Percentiles rank a stretch among this genome's conserved stretches.
Evolutionary conservation across 2,888 invertebrate species (phyloP).

Genomic region (Trachelus stipa): DNA sequence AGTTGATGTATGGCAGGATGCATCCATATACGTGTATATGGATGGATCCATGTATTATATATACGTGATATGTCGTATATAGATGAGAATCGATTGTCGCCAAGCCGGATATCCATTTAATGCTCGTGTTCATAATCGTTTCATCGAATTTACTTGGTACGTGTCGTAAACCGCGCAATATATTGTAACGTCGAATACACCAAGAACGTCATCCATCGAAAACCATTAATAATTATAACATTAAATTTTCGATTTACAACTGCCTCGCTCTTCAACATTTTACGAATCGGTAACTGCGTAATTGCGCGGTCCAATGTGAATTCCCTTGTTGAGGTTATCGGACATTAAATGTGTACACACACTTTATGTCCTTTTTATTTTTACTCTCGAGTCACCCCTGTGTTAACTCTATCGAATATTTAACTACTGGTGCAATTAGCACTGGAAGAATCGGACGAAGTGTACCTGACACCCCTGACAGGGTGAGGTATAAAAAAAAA

Average conservation of each 20-base stretch:
- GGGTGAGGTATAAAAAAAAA: neutral
- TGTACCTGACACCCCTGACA: neutral
- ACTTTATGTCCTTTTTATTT: neutral
- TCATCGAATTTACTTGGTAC: neutral
- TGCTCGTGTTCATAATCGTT: slow-evolving; percentile 10
- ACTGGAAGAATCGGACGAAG: neutral
- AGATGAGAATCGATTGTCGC: neutral
- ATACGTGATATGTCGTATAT: neutral
- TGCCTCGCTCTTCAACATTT: neutral
- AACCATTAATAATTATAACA: neutral
- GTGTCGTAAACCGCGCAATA: neutral
- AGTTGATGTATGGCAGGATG: slow-evolving; percentile 40
- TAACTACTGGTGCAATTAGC: neutral
- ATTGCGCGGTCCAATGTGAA: neutral
- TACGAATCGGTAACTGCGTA: neutral
- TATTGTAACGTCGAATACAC: neutral
- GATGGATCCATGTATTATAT: neutral
- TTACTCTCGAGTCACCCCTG: neutral
- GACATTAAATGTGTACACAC: neutral
- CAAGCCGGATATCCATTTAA: slow-evolving; percentile 27
- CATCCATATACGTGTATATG: slow-evolving; percentile 17
- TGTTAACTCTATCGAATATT: neutral
- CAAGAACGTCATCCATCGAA: neutral
- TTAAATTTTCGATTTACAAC: neutral
- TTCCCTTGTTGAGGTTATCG: neutral